Conservation (phyloP, 2,113 vertebrate genomes). For the Pseudopodoces humilis region DNA sequence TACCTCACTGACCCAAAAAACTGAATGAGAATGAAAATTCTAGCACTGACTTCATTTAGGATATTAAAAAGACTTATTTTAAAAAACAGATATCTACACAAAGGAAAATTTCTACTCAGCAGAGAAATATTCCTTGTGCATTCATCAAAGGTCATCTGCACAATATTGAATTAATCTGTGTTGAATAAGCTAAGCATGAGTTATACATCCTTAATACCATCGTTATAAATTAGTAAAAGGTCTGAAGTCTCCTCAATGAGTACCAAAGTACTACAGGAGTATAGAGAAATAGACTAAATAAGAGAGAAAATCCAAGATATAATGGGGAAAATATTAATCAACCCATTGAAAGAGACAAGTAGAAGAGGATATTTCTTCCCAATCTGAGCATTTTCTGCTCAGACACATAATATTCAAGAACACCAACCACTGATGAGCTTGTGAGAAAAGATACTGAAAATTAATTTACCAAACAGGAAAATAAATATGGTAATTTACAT, state of each 20-base stretch:
- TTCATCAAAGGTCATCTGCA: background rate
- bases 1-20: background rate
- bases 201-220: background rate
- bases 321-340: background rate
- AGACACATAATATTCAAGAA: background rate
- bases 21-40: background rate
- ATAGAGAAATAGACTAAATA: background rate
- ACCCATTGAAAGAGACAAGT: background rate
- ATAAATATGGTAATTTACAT: background rate
- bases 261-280: background rate
- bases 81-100: background rate
- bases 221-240: background rate
- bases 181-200: background rate
- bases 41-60: background rate
- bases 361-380: background rate
- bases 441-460: background rate
- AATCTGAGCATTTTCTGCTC: background rate
- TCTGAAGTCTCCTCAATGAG: background rate
- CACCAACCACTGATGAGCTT: background rate
- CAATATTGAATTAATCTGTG: background rate
- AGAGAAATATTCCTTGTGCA: background rate
- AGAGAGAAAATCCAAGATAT: background rate
- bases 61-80: background rate
- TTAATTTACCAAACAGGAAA: background rate
- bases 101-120: background rate